Conservation (phyloP, 1,140 invertebrate species). For the Ostrea edulis region DNA sequence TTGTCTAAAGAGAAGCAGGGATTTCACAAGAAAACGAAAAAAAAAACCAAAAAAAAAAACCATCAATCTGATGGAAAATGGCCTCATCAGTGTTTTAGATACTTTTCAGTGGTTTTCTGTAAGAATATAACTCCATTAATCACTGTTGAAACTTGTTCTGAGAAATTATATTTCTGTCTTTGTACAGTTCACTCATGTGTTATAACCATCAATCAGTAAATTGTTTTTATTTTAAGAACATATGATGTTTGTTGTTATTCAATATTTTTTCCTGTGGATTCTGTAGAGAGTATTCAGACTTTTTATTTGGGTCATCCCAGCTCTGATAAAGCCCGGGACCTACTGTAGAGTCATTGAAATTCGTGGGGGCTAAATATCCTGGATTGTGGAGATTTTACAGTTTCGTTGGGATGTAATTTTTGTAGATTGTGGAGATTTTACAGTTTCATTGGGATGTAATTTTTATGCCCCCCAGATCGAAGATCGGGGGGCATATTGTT, state of each 20-base stretch:
- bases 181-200: neutral
- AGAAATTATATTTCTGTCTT: neutral
- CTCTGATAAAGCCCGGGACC: too few relatives aligned
- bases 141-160: neutral
- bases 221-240: slow-evolving; percentile 28
- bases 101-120: neutral
- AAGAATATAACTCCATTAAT: neutral
- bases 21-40: neutral
- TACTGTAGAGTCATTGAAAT: too few relatives aligned
- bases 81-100: neutral
- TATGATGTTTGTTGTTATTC: neutral
- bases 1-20: neutral
- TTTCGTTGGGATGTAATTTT: too few relatives aligned
- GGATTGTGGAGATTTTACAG: too few relatives aligned
- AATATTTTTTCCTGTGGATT: too few relatives aligned
- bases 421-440: too few relatives aligned
- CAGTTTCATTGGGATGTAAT: too few relatives aligned
- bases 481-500: too few relatives aligned
- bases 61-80: neutral
- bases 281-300: too few relatives aligned
- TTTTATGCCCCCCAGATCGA: too few relatives aligned
- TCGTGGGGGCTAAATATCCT: too few relatives aligned
- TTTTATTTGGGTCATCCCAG: too few relatives aligned
- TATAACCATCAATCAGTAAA: slow-evolving; percentile 25
- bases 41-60: neutral